Evolutionary conservation across 2,113 vertebrate genomes (phyloP), one percentile per base, ranked within the genome.

Genomic region (Pseudolaguvia tuberculata): DNA sequence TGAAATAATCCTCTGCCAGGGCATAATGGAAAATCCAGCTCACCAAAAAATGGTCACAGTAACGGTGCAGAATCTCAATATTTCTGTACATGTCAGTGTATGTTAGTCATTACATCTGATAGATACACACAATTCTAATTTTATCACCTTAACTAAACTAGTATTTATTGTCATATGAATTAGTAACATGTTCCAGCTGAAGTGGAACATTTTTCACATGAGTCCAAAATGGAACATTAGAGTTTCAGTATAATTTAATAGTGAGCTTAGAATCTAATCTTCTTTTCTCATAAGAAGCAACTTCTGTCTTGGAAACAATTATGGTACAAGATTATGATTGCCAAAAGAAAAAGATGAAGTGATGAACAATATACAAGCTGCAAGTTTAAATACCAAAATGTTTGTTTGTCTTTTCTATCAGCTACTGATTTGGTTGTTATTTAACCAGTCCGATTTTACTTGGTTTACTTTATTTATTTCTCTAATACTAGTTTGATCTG

Each of bases 381-480:
- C n/a, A n/a, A n/a, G 6, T 23, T 42, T 42, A 12, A 25, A 15
- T 35, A 70, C 14, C 25, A 71, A 58, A 23, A 2, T 1, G 2
- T 5, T 47, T 27, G 3, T 25, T 6, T 27, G 3, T 39, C 12
- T 45, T 63, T 51, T 52, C 23, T 27, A 29, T 75, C 17, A 27
- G 9, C 12, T 20, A 14, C 7, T 13, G 12, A 4, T 42, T 42
- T 42, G 39, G 39, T 42, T 42, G 7, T 52, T n/a, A 27, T n/a
- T 72, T 12, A 47, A 17, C 20, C 25, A 35, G 15, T 29, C 52
- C 61, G 50, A 70, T 75, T 70, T 61, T 72, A 69, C 31, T 56
- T 48, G 2, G 10, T 70, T 14, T 14, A 23, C 42, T n/a, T n/a
- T 78, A 83, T 77, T 79, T 83, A 81, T 81, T 81, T 81, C 52